phyloP scores from a whole-genome alignment of 2,797 vertebrate species.

The Notolepis coatsorum region DNA sequence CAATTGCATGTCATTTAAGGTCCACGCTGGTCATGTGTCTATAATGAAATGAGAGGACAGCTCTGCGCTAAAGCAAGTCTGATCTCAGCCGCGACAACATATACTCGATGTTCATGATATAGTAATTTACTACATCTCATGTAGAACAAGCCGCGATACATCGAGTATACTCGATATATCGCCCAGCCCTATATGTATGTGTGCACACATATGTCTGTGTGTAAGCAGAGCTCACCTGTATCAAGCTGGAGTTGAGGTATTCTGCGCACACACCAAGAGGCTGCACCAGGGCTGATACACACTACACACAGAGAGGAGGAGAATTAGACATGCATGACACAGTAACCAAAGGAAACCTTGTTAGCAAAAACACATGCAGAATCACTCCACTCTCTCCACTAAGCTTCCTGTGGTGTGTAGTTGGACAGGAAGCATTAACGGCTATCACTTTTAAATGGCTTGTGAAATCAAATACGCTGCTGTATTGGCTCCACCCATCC shows the following conservation, averaged over 20 bases:
- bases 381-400: neutral
- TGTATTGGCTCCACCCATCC: neutral
- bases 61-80: no score
- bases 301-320: conserved; percentile 71
- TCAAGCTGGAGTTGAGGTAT: conserved; percentile 94
- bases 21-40: no score
- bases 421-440: neutral
- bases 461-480: neutral
- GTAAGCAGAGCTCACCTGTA: conserved; percentile 87
- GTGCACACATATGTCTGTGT: neutral
- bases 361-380: neutral
- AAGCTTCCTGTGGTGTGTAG: neutral
- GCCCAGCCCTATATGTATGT: no score
- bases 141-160: no score
- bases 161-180: no score
- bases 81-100: no score
- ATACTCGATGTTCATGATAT: no score
- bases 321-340: conserved; percentile 1
- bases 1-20: no score
- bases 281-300: conserved; percentile 94
- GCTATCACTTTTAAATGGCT: neutral
- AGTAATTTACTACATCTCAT: no score
- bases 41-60: no score
- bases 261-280: conserved; percentile 97
- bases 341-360: neutral